Evolutionary conservation across 2,113 vertebrate species (phyloP).

Genomic region (Catagonus wagneri): DNA sequence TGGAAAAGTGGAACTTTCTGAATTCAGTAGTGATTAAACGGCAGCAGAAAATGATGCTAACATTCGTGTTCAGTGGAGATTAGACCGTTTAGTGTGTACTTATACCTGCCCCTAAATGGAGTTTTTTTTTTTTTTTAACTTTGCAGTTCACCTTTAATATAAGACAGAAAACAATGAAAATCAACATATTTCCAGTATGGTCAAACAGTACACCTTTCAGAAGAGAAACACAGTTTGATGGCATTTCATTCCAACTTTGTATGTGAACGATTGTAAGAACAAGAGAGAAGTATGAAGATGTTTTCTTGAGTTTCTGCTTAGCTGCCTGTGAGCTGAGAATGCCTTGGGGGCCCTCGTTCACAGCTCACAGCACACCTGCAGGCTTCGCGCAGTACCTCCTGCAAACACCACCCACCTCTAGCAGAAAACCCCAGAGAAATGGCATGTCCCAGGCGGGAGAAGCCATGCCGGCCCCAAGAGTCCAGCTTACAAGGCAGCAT

Average conservation of each 20-base stretch:
- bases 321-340: slow-evolving; percentile 82
- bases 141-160: slow-evolving; percentile 87
- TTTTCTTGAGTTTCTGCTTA: slow-evolving; percentile 84
- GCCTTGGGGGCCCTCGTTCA: slow-evolving; percentile 79
- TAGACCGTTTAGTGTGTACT: slow-evolving; percentile 61
- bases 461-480: slow-evolving; percentile 84
- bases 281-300: slow-evolving; percentile 77
- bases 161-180: slow-evolving; percentile 85
- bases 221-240: slow-evolving; percentile 68
- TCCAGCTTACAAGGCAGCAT: slow-evolving; percentile 85
- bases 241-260: slow-evolving; percentile 74
- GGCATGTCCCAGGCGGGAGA: slow-evolving; percentile 82
- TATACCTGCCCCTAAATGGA: slow-evolving; percentile 34
- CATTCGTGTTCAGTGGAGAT: slow-evolving; percentile 38
- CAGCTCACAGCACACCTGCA: slow-evolving; percentile 79
- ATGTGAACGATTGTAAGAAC: slow-evolving; percentile 74
- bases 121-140: slow-evolving; percentile 70
- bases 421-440: slow-evolving; percentile 81
- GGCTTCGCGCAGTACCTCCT: slow-evolving; percentile 75
- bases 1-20: slow-evolving; percentile 22
- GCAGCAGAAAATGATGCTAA: slow-evolving; percentile 16
- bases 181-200: slow-evolving; percentile 82
- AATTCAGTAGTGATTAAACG: slow-evolving; percentile 38
- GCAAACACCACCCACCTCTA: slow-evolving; percentile 82
- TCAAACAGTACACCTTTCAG: slow-evolving; percentile 73